phyloP scores from a whole-genome alignment of 2,797 vertebrate genomes.

The Aldrovandia affinis region DNA sequence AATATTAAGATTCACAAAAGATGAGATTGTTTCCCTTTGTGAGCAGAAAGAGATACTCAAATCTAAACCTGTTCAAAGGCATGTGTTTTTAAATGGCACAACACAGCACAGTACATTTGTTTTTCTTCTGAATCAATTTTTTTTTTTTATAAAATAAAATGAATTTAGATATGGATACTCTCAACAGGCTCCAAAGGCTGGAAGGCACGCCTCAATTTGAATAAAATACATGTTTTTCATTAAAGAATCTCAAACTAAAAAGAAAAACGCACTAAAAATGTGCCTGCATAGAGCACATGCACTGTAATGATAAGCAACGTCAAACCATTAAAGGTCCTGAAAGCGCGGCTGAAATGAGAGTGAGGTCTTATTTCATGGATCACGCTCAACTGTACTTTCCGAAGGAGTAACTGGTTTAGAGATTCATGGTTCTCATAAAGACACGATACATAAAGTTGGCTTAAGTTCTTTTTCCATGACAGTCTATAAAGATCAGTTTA shows the following conservation, averaged over 20 bases:
- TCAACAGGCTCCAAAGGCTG: neutral
- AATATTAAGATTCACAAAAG: neutral
- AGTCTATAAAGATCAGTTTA: slow-evolving; percentile 59
- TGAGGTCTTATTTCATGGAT: slow-evolving; percentile 58
- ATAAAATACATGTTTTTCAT: neutral
- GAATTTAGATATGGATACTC: neutral
- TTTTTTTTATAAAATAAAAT: neutral
- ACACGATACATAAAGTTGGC: slow-evolving; percentile 59
- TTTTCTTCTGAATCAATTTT: neutral
- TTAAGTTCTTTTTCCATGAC: slow-evolving; percentile 41
- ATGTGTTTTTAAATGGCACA: neutral
- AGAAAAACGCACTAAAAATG: neutral
- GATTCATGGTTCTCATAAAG: slow-evolving; percentile 63
- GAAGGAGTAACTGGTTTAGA: slow-evolving; percentile 52
- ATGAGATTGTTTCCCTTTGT: too few relatives aligned
- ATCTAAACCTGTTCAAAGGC: neutral
- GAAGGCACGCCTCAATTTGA: neutral
- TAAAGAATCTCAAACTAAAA: neutral
- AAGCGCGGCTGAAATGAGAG: slow-evolving; percentile 8
- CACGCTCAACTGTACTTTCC: slow-evolving; percentile 47
- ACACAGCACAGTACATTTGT: neutral
- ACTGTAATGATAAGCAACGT: neutral
- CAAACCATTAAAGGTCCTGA: neutral
- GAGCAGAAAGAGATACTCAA: neutral
- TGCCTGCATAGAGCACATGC: neutral